A percentile compares a stretch with the other conserved stretches of the same genome.
phyloP scores from a whole-genome alignment of 1,140 invertebrate species.

The Acromyrmex echinatior region DNA sequence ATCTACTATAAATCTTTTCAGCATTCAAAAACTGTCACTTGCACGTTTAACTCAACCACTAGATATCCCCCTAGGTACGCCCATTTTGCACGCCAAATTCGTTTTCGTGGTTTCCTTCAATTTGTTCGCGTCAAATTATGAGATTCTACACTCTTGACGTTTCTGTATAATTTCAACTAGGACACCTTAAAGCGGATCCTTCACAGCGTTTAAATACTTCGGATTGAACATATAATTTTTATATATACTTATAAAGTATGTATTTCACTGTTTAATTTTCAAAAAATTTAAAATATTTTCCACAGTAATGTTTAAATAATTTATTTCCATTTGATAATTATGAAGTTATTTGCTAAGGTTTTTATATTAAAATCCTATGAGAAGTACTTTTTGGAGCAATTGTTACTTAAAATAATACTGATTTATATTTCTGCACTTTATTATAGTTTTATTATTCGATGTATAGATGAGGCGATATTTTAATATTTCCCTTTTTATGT shows the following conservation, averaged over 20 bases:
- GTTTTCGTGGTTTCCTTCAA: conserved; percentile 64
- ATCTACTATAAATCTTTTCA: conserved; percentile 24
- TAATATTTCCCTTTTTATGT: conserved; percentile 80
- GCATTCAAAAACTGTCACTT: conserved; percentile 47
- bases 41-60: conserved; percentile 32
- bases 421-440: not conserved
- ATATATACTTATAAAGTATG: not conserved
- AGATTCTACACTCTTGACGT: conserved; percentile 7
- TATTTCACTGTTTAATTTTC: not conserved
- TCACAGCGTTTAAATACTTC: not conserved
- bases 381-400: not conserved
- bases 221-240: not conserved
- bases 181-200: conserved; percentile 75
- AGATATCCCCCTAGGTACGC: conserved; percentile 14
- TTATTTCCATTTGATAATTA: not conserved
- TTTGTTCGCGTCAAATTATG: conserved; percentile 56
- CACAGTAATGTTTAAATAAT: not conserved
- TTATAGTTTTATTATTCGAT: not conserved
- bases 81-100: conserved; percentile 60
- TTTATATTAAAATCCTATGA: not conserved
- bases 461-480: not conserved
- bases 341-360: not conserved
- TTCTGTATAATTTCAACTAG: conserved; percentile 71
- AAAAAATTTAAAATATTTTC: not conserved
- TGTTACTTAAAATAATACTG: not conserved